These are phyloP conservation scores for Elgaria multicarinata DNA, from an alignment of 2,113 vertebrate species.

Conservation along the genomic window DNA sequence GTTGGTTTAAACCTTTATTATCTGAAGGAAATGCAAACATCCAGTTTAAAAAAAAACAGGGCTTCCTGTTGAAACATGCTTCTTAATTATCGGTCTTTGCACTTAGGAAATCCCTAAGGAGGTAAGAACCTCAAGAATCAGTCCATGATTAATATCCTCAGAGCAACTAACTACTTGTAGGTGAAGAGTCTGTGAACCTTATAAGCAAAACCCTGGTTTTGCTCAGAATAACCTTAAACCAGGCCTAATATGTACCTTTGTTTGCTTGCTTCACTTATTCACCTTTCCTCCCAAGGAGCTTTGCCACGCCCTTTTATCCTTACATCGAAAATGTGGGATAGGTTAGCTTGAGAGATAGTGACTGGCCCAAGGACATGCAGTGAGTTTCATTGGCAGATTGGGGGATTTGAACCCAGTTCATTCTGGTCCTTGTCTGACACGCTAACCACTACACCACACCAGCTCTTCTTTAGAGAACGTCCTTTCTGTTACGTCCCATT, in stretches of 20 bases:
- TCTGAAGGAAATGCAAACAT: no score
- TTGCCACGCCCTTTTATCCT: not conserved
- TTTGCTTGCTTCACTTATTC: not conserved
- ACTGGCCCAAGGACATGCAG: no score
- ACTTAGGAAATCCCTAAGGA: constrained; percentile 18
- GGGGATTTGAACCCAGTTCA: no score
- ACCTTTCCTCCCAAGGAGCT: not conserved
- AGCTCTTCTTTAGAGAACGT: no score
- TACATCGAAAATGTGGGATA: not conserved
- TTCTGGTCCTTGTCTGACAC: no score
- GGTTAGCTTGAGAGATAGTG: not conserved
- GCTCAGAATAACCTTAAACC: not conserved
- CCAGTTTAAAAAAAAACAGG: no score
- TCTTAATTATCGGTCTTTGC: constrained; percentile 68
- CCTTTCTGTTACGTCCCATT: no score
- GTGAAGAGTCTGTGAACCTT: not conserved
- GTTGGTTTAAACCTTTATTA: no score
- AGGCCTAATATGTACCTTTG: not conserved
- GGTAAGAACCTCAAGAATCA: not conserved
- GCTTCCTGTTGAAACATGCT: constrained; percentile 54
- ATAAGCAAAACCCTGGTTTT: not conserved
- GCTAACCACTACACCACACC: no score
- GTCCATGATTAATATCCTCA: not conserved
- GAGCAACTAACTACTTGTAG: no score
- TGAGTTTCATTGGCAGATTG: no score